Evolutionary conservation across 1,140 invertebrate species (phyloP).

Genomic region (Drosophila suzukii): DNA sequence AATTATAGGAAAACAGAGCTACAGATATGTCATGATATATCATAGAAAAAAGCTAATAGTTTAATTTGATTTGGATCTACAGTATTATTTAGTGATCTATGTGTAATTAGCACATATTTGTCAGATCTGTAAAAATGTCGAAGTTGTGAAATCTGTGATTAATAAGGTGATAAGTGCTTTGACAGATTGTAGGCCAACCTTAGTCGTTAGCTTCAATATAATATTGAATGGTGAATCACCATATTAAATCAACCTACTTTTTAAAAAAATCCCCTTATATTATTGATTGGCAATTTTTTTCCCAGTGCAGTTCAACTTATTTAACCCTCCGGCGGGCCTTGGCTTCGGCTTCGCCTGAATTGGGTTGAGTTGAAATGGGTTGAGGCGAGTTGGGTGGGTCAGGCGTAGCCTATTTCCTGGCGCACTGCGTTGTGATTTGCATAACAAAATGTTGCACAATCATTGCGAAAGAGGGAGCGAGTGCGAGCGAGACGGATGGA

Average conservation of each 20-base stretch:
- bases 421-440: constrained; percentile 81
- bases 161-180: not conserved
- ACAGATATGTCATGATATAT: too few relatives aligned
- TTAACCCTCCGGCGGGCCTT: constrained; percentile 46
- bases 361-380: constrained; percentile 26
- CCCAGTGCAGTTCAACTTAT: constrained; percentile 69
- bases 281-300: not conserved
- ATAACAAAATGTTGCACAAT: constrained; percentile 79
- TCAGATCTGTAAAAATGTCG: not conserved
- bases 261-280: too few relatives aligned
- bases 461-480: constrained; percentile 31
- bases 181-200: not conserved
- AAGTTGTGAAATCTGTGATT: constrained; percentile 1
- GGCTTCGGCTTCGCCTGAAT: constrained; percentile 11
- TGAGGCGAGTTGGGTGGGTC: constrained; percentile 27
- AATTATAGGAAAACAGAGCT: too few relatives aligned
- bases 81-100: too few relatives aligned
- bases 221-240: not conserved
- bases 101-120: constrained; percentile 3
- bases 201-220: not conserved
- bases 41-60: too few relatives aligned
- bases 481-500: not conserved
- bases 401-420: constrained; percentile 75
- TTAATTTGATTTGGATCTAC: too few relatives aligned
- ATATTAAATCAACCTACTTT: not conserved